These are phyloP conservation scores for Gandaritis pyraliata DNA, from an alignment of 2,888 invertebrate genomes.

Conservation along the genomic window DNA sequence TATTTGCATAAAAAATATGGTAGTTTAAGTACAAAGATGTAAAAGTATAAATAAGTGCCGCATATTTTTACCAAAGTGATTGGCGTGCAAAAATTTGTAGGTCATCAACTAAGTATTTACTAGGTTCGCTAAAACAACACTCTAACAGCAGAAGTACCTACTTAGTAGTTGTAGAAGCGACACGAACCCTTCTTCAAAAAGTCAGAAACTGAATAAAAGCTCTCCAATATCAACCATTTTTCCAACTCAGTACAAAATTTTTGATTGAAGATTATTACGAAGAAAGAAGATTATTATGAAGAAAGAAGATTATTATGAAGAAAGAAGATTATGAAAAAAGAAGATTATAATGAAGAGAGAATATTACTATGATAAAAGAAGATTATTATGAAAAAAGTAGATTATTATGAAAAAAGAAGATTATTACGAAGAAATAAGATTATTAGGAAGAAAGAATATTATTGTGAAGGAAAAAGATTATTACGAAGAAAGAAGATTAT, in stretches of 20 bases:
- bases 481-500: conserved; percentile 27
- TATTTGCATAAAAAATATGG: conserved; percentile 11
- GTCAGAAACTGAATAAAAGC: too few species aligned
- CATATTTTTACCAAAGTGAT: too few species aligned
- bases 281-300: conserved; percentile 13
- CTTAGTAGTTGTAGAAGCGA: too few species aligned
- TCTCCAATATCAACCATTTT: too few species aligned
- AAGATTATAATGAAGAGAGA: conserved; percentile 17
- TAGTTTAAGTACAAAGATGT: conserved; percentile 1
- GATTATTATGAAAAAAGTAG: conserved; percentile 15
- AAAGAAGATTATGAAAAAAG: conserved; percentile 5
- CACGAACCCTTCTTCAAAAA: too few species aligned
- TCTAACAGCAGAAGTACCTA: too few species aligned
- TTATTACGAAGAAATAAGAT: conserved; percentile 3
- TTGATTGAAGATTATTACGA: conserved; percentile 30
- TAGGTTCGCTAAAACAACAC: too few species aligned
- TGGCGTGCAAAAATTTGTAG: too few species aligned
- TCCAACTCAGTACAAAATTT: too few species aligned
- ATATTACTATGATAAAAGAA: conserved; percentile 13
- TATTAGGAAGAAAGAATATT: background rate
- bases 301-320: conserved; percentile 10
- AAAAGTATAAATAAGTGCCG: conserved; percentile 4
- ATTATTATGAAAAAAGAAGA: conserved; percentile 13
- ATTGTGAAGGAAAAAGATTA: conserved; percentile 6
- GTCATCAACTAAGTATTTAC: too few species aligned